Conservation (phyloP, 2,113 vertebrate genomes). For the Pteruthius melanotis region DNA sequence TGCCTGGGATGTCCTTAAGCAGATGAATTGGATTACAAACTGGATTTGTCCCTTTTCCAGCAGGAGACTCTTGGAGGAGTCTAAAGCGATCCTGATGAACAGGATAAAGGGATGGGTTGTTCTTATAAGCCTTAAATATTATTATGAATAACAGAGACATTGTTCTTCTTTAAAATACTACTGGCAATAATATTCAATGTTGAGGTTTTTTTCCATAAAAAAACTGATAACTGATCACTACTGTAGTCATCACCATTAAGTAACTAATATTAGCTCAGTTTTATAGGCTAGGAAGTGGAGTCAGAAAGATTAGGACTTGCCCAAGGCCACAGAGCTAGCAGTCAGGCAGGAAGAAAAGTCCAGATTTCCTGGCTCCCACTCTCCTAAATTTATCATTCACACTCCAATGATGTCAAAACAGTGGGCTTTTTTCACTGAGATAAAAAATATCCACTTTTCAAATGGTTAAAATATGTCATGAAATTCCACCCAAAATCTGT, state of each 20-base stretch:
- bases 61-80: neutral
- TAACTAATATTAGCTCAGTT: neutral
- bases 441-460: neutral
- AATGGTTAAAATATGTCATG: neutral
- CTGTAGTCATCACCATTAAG: neutral
- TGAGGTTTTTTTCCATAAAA: neutral
- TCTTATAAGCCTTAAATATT: neutral
- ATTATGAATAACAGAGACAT: neutral
- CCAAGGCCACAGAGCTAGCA: neutral
- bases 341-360: conserved; percentile 10
- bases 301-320: conserved; percentile 14
- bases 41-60: neutral
- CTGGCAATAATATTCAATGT: neutral
- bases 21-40: neutral
- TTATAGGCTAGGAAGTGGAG: conserved; percentile 26
- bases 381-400: conserved; percentile 21
- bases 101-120: neutral
- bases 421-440: neutral
- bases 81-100: neutral
- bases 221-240: neutral
- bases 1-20: neutral
- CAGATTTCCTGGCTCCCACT: conserved; percentile 41
- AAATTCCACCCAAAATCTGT: neutral
- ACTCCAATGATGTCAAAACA: neutral
- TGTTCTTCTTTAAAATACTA: neutral